Conservation (phyloP, 2,888 invertebrate species). For the Eumacrocentrus americanus region DNA sequence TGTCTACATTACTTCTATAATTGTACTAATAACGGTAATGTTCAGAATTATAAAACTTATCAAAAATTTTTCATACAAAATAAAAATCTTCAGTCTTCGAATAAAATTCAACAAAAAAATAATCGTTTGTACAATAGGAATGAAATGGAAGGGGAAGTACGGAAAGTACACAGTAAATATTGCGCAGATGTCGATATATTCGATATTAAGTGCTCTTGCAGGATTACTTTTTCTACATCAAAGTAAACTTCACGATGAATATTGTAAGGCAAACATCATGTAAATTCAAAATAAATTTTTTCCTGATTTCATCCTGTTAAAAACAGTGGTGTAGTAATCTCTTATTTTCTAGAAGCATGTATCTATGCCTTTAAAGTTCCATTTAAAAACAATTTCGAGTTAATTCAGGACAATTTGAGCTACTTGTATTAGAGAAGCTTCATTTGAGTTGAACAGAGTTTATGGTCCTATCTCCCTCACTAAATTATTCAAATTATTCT, state of each 20-base stretch:
- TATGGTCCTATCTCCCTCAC: not conserved
- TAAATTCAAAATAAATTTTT: no score
- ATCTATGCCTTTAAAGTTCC: not conserved
- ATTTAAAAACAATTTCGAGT: not conserved
- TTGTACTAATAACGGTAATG: not conserved
- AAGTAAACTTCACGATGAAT: no score
- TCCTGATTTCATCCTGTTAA: no score
- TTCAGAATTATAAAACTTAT: not conserved
- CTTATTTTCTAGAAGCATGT: not conserved
- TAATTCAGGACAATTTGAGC: not conserved
- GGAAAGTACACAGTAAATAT: no score
- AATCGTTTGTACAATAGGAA: no score
- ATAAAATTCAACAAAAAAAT: no score
- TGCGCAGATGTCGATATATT: no score
- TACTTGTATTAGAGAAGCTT: not conserved
- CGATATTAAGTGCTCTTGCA: no score
- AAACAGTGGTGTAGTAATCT: not conserved
- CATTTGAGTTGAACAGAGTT: not conserved
- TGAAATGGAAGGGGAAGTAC: no score
- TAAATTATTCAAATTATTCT: conserved; percentile 2
- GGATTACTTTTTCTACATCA: no score
- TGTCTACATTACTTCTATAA: not conserved
- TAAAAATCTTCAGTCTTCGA: no score
- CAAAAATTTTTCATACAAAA: not conserved
- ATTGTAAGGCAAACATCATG: no score